Evolutionary conservation across 2,113 vertebrate genomes (phyloP).

Genomic region (Danionella cerebrum): DNA sequence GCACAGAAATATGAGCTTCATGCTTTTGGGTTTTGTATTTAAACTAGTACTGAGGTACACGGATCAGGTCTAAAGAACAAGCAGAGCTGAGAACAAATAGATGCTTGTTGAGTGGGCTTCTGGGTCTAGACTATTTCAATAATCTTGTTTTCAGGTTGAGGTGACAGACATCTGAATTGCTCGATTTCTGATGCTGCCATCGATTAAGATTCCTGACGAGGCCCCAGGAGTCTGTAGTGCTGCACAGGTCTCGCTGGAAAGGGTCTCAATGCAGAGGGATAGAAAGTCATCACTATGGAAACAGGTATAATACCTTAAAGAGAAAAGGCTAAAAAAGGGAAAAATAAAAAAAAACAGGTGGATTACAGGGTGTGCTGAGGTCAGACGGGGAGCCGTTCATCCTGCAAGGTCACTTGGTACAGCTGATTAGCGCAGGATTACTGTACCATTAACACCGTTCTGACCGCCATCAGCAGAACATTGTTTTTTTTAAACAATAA

Average conservation of each 20-base stretch:
- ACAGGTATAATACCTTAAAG: constrained; percentile 58
- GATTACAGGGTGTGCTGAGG: constrained; percentile 6
- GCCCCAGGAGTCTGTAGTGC: constrained; percentile 48
- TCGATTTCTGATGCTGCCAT: constrained; percentile 16
- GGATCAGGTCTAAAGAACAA: not conserved
- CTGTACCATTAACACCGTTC: not conserved
- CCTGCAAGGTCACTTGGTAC: not conserved
- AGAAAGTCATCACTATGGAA: constrained; percentile 66
- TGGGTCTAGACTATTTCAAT: constrained; percentile 1
- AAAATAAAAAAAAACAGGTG: constrained; percentile 27
- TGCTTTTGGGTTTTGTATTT: too few relatives aligned
- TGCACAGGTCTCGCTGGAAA: constrained; percentile 54
- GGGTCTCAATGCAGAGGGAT: constrained; percentile 49
- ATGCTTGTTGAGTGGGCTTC: not conserved
- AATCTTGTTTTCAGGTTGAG: not conserved
- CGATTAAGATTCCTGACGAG: constrained; percentile 40
- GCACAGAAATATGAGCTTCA: constrained; percentile 3
- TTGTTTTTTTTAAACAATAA: too few relatives aligned
- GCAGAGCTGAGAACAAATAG: not conserved
- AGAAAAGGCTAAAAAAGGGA: constrained; percentile 25
- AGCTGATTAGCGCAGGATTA: not conserved
- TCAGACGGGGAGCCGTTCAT: not conserved
- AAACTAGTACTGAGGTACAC: too few relatives aligned
- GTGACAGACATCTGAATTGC: constrained; percentile 1
- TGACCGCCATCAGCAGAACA: not conserved